Conservation (phyloP, 2,797 vertebrate genomes). For the Macropus fuliginosus region DNA sequence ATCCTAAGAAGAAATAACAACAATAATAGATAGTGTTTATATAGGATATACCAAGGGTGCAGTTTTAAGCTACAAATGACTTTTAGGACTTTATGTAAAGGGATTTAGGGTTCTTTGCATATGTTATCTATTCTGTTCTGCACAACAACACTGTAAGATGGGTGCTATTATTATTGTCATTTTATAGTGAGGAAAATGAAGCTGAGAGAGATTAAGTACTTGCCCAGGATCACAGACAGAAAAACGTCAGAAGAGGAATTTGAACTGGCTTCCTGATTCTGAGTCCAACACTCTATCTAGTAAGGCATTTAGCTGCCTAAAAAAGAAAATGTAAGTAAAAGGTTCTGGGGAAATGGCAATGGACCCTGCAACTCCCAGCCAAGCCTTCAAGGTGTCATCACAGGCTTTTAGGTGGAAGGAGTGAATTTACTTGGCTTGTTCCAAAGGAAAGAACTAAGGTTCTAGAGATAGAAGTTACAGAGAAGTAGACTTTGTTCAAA, state of each 20-base stretch:
- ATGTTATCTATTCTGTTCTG: neutral
- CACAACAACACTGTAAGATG: neutral
- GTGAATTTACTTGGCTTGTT: neutral
- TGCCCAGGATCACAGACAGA: neutral
- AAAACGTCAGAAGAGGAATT: neutral
- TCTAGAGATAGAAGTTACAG: neutral
- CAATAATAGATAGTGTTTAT: neutral
- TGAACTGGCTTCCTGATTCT: neutral
- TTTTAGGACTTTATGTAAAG: neutral
- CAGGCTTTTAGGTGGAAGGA: neutral
- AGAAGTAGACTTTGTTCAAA: neutral
- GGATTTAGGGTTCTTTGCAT: neutral
- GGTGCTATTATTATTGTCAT: neutral
- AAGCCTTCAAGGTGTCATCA: neutral
- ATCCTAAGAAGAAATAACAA: neutral
- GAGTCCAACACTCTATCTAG: neutral
- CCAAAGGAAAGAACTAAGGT: neutral
- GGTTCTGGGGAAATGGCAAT: neutral
- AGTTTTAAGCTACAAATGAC: neutral
- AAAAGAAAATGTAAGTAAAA: neutral
- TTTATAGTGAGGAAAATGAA: neutral
- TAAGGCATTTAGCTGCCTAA: neutral
- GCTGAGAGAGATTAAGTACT: neutral
- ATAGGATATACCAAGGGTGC: neutral
- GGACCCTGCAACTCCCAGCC: neutral